Evolutionary conservation across 2,797 vertebrate genomes (phyloP).

Genomic region (Antrozous pallidus): DNA sequence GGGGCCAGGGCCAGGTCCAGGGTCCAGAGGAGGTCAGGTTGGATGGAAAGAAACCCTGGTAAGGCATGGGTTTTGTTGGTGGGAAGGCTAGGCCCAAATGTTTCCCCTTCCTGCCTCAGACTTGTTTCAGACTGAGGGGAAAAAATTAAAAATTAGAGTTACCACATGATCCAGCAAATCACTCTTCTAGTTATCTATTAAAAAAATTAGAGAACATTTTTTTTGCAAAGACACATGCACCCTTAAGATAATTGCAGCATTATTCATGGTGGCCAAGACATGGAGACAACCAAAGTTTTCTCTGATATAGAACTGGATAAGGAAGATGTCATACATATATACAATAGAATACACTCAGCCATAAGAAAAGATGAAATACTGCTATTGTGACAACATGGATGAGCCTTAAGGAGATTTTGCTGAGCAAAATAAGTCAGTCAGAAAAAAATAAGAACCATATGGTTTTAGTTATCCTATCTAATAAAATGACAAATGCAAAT

Average conservation of each 20-base stretch:
- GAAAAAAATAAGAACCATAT: not conserved
- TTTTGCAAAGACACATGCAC: not conserved
- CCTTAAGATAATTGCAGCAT: not conserved
- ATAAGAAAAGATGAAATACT: not conserved
- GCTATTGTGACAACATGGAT: not conserved
- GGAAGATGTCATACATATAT: too few species aligned
- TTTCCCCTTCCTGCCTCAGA: constrained; percentile 5
- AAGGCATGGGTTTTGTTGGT: constrained; percentile 50
- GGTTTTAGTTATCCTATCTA: not conserved
- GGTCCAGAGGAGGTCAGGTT: constrained; percentile 43
- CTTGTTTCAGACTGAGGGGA: constrained; percentile 57
- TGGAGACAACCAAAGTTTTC: not conserved
- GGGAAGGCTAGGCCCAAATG: not conserved
- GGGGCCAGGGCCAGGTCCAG: not conserved
- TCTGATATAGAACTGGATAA: too few species aligned
- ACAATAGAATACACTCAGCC: not conserved
- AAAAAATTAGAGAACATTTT: not conserved
- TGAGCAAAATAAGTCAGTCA: not conserved
- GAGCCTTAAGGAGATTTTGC: not conserved
- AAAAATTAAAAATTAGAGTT: not conserved
- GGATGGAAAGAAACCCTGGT: constrained; percentile 38
- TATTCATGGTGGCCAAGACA: not conserved
- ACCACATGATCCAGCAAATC: not conserved
- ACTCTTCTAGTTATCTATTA: not conserved
- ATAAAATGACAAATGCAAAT: too few species aligned